Conservation (phyloP, 2,888 invertebrate genomes). For the Hirtodrosophila histrioides region DNA sequence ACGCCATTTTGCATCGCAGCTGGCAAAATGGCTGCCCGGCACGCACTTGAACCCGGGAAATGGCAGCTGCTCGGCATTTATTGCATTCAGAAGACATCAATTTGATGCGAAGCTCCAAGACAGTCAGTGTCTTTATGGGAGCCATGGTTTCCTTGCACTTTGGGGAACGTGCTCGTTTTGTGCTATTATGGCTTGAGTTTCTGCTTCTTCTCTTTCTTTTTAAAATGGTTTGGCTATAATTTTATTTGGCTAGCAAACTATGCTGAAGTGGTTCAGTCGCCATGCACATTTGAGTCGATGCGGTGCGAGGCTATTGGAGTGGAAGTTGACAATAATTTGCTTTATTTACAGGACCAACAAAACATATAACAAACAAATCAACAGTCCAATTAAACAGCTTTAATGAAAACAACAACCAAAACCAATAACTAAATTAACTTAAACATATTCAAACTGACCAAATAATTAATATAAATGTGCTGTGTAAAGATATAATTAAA, state of each 20-base stretch:
- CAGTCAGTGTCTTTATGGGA: constrained; percentile 5
- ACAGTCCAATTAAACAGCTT: constrained; percentile 52
- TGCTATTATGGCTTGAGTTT: constrained; percentile 12
- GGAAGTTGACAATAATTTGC: constrained; percentile 12
- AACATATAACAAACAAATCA: constrained; percentile 43
- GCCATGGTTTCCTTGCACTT: constrained; percentile 33
- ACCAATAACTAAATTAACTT: constrained; percentile 7
- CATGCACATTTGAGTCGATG: constrained; percentile 51
- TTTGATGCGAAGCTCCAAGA: constrained; percentile 21
- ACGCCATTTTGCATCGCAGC: constrained; percentile 35
- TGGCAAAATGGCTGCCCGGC: constrained; percentile 49
- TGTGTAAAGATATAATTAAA: constrained; percentile 33
- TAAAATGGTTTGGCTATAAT: constrained; percentile 58
- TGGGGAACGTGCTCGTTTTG: constrained; percentile 10
- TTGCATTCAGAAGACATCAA: constrained; percentile 40
- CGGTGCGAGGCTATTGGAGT: neutral
- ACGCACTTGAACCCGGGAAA: constrained; percentile 54
- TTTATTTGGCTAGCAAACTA: constrained; percentile 47
- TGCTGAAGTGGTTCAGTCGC: constrained; percentile 27
- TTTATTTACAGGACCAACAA: constrained; percentile 58
- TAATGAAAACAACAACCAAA: constrained; percentile 27
- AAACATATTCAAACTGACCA: constrained; percentile 45
- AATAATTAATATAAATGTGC: constrained; percentile 47
- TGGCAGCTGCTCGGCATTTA: constrained; percentile 30
- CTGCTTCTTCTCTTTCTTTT: constrained; percentile 25